Evolutionary conservation across 2,113 vertebrate genomes (phyloP), one percentile per base, ranked within the genome.

Genomic region (Alectura lathami): DNA sequence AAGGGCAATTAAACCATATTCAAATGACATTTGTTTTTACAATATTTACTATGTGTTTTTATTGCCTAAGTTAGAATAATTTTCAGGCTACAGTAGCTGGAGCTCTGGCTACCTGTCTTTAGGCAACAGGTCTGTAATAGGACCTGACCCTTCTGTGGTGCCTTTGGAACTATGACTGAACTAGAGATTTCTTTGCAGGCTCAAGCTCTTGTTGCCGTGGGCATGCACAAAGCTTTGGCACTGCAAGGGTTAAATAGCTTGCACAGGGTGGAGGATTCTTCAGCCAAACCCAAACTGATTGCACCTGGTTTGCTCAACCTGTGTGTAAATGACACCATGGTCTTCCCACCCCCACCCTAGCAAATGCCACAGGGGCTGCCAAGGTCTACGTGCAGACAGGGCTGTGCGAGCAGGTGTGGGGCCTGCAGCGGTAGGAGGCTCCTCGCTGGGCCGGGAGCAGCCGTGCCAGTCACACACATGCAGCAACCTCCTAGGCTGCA

Each of bases 261-360:
- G 27, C 67, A 84, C 48, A 68, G 79, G 92, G 94, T 81, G 89
- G 94, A 95, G 95, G 90, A 89, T 74, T 77, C 86, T 96, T 95
- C 94, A 96, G 94, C 90, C 94, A 96, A 96, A 91, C 95, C 96
- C 94, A 92, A 75, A 86, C 69, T 73, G 82, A 91, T 94, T 96
- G 90, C 93, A 93, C 85, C 94, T 95, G 93, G 91, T 97, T 96
- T 96, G 91, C 91, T 96, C 91, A 94, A 70, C 84, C 86, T 82
- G 77, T 82, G 86, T 91, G 83, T 86, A 95, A 97, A 97, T 93
- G 94, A 96, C 92, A 94, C 92, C 89, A 17, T 94, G 91, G 95
- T 75, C 94, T 96, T 96, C 92, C 97, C 95, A 76, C 96, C 93
- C 94, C 94, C 95, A 91, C 93, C 83, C 88, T 79, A 74, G 93